Base-by-base conservation (phyloP, 2,888 invertebrate species). In the Ormyrus thymus region DNA sequence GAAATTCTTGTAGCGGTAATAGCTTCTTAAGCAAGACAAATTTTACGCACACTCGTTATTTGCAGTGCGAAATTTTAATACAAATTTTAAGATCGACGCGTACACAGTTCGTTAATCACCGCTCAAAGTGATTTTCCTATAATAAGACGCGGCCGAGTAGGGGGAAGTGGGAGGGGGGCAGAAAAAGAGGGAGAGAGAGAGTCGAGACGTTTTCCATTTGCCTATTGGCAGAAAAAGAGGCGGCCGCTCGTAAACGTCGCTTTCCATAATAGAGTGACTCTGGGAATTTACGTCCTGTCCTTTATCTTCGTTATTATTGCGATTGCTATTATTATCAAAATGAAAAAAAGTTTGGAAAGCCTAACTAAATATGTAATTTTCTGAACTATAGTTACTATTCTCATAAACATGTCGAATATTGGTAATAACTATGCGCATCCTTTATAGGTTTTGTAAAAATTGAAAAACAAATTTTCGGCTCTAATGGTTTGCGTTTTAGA, bases 251-350 rank as follows among this genome's bases (percentile, higher is more conserved):
- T 83, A 84, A 84, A 83, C 65, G 81, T 82, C 82, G 69, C 79
- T 83, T 82, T 82, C 79, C 81, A 80, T 78, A 81, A 78, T 81
- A 81, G 81, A 84, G 83, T 81, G 82, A 83, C 82, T 81, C 78
- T 56, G 61, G 71, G 80, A 83, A 85, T 85, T 84, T 85, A 84
- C 81, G 81, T 83, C 80, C 78, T 76, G 78, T 64, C 81, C 79
- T 82, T 83, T 82, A 84, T 83, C 83, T 81, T 64, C 51, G 10
- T 68, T 53, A 55, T 69, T 58, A 58, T 53, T 45, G 61, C 9
- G 7, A 15, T 64, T 10, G 29, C 15, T 15, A 50, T 64, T 55
- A 64, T 59, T 51, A 58, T 64, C 43, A 29, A 29, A 29, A 29
- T 29, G 29, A 29, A 29, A 29, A 29, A 29, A 29, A 29, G 4